phyloP scores from a whole-genome alignment of 2,797 vertebrate species.

The Dermochelys coriacea region DNA sequence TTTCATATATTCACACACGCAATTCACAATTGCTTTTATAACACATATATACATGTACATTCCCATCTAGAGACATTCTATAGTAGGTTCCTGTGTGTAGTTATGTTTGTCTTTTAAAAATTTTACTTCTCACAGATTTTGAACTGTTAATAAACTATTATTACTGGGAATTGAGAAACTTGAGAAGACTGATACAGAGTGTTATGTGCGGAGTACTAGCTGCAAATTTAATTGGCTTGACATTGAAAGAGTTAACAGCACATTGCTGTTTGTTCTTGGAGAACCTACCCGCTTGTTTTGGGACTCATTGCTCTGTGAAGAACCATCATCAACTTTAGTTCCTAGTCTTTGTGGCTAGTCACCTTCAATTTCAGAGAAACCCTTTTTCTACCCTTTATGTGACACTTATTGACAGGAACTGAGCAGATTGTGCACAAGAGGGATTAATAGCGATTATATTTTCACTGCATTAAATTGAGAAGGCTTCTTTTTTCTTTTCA shows the following conservation, averaged over 20 bases:
- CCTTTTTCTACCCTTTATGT: background rate
- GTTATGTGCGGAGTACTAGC: background rate
- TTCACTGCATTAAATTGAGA: background rate
- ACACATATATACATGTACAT: rapidly evolving
- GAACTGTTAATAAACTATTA: background rate
- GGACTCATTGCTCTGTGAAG: background rate
- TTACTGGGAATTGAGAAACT: background rate
- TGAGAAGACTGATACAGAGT: background rate
- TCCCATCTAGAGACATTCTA: background rate
- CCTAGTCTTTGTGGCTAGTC: background rate
- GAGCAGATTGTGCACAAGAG: background rate
- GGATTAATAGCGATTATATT: background rate
- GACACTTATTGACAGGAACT: background rate
- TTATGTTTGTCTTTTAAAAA: background rate
- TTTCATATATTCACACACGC: background rate
- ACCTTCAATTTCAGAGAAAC: background rate
- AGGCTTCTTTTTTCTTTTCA: background rate
- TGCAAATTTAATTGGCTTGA: background rate
- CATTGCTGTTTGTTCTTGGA: background rate
- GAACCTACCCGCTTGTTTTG: background rate
- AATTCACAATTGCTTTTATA: background rate
- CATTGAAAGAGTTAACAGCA: background rate
- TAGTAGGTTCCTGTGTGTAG: background rate
- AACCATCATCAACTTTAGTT: background rate
- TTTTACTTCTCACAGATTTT: background rate